Evolutionary conservation across 2,113 vertebrate species (phyloP).

Genomic region (Pavo muticus): DNA sequence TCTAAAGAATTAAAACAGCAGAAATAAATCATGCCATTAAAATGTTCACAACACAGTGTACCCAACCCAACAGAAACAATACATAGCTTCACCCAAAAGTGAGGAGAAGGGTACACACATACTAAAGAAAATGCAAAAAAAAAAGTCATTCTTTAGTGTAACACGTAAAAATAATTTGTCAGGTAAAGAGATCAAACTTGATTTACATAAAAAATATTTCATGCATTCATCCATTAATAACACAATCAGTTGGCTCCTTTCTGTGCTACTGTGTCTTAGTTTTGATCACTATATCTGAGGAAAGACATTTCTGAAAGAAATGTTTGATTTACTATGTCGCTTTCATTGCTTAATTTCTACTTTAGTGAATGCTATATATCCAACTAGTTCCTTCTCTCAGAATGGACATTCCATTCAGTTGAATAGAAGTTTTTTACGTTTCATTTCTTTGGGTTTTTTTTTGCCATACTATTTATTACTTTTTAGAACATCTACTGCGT

Average conservation of each 20-base stretch:
- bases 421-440: too few relatives aligned
- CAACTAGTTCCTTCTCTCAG: not conserved
- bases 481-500: not conserved
- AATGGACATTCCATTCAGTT: too few relatives aligned
- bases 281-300: not conserved
- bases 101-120: not conserved
- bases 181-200: not conserved
- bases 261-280: not conserved
- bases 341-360: not conserved
- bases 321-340: not conserved
- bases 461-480: not conserved
- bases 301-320: not conserved
- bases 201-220: not conserved
- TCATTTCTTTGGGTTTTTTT: not conserved
- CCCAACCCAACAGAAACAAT: not conserved
- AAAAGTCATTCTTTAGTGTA: not conserved
- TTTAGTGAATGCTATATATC: not conserved
- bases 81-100: not conserved
- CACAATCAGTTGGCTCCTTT: not conserved
- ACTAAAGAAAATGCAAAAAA: not conserved
- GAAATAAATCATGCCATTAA: not conserved
- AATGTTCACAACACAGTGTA: not conserved
- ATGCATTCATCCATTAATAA: not conserved
- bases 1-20: not conserved
- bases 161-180: not conserved